Conservation (phyloP, 1,140 invertebrate genomes). For the Drosophila sucinea region DNA sequence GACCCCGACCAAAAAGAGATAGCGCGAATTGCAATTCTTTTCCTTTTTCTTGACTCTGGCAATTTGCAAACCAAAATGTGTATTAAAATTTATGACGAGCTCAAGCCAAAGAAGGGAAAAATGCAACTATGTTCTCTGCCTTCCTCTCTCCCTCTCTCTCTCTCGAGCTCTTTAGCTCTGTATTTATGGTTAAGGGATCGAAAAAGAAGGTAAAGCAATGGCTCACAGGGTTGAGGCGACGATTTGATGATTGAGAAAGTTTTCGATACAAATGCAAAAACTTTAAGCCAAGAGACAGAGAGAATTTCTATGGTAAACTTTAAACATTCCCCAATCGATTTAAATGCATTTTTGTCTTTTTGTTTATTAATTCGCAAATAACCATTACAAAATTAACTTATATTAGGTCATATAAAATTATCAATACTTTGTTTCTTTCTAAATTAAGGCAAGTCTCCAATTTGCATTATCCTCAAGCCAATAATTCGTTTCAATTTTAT, state of each 20-base stretch:
- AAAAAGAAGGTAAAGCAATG: neutral
- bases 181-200: slow-evolving; percentile 7
- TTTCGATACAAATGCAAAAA: too few species aligned
- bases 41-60: slow-evolving; percentile 52
- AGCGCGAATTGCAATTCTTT: slow-evolving; percentile 64
- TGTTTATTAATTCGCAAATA: too few species aligned
- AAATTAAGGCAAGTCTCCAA: too few species aligned
- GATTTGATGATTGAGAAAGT: too few species aligned
- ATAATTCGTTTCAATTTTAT: neutral
- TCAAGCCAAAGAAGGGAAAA: slow-evolving; percentile 51
- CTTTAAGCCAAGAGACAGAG: too few species aligned
- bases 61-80: slow-evolving; percentile 81
- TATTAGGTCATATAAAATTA: too few species aligned
- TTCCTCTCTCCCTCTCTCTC: neutral
- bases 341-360: too few species aligned
- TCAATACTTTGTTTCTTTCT: too few species aligned
- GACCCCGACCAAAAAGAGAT: neutral
- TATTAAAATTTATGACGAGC: slow-evolving; percentile 81
- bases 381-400: too few species aligned
- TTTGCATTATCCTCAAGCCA: too few species aligned
- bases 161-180: neutral
- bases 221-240: neutral
- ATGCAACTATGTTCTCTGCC: neutral
- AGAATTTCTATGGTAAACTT: too few species aligned
- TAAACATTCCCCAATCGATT: too few species aligned